Evolutionary conservation across 2,113 vertebrate genomes (phyloP), one percentile per base, ranked within the genome.

Genomic region (Dipodomys merriami): DNA sequence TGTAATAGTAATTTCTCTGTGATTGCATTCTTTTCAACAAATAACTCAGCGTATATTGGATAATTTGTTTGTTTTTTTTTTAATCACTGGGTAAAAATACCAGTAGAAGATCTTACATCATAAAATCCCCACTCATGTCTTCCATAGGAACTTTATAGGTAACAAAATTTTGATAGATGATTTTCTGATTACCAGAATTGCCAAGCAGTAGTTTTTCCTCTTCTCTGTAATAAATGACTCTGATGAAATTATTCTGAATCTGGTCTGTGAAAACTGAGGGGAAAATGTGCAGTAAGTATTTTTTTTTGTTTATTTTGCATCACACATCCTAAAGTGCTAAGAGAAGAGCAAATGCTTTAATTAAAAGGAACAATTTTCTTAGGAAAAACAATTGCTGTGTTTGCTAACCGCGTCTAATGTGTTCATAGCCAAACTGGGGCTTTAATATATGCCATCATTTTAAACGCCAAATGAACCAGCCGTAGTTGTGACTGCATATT

Each of bases 261-360:
- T 94, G 88, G 78, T 23, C 81, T 72, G n/a, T 64, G 44, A 80
- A 71, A 72, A 53, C 91, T 49, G 44, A 96, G 62, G 69, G 53
- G 71, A 35, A 95, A 91, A 49, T 57, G 78, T 78, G 49, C 57
- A 74, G 78, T 77, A 69, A 39, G 64, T 95, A 39, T 93, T 92
- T 96, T 93, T 92, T 96, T 93, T 90, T 95, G 93, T 95, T 97
- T 94, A 95, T 95, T 83, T 96, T 94, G 49, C 10, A 76, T 93
- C 83, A 83, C 72, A 81, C 94, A 80, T 95, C 95, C 83, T 90
- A 86, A 95, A 96, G 71, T 96, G 92, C 89, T 86, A 97, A 97
- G 94, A 93, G 91, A 97, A 97, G 95, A 97, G 96, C 93, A 97
- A 98, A 97, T 93, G 83, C 93, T 97, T 98, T 98, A 97, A 97